Evolutionary conservation across 1,140 invertebrate genomes (phyloP).

Genomic region (Scaptomyza montana): DNA sequence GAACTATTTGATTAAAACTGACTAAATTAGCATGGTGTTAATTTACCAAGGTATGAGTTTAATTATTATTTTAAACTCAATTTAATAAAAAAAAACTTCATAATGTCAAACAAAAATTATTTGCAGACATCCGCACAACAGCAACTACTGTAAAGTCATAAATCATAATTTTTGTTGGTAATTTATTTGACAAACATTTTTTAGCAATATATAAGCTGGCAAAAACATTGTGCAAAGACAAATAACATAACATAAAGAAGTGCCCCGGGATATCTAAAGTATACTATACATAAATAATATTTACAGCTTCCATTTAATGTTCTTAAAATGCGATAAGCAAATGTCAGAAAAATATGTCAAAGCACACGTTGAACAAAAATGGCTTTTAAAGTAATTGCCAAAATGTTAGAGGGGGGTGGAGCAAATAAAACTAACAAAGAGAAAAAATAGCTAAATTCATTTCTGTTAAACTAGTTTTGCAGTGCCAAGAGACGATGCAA

Average conservation of each 20-base stretch:
- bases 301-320: slow-evolving; percentile 1
- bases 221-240: background rate
- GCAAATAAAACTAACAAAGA: slow-evolving; percentile 6
- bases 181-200: too few species aligned
- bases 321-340: slow-evolving; percentile 15
- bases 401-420: background rate
- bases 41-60: too few species aligned
- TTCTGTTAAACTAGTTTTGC: slow-evolving; percentile 21
- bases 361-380: slow-evolving; percentile 15
- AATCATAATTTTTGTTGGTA: too few species aligned
- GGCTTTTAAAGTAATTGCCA: slow-evolving; percentile 27
- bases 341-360: slow-evolving; percentile 3
- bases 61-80: too few species aligned
- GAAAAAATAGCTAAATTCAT: slow-evolving; percentile 2
- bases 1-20: too few species aligned
- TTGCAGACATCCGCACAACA: too few species aligned
- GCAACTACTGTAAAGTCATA: too few species aligned
- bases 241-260: background rate
- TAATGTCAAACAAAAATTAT: too few species aligned
- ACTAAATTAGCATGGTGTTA: too few species aligned
- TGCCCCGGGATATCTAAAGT: slow-evolving; percentile 3
- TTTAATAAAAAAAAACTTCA: too few species aligned
- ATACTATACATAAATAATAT: slow-evolving; percentile 2
- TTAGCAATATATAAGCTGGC: too few species aligned
- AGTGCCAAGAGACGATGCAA: slow-evolving; percentile 25